phyloP scores from a whole-genome alignment of 2,888 invertebrate genomes.

The Frankliniella fusca region DNA sequence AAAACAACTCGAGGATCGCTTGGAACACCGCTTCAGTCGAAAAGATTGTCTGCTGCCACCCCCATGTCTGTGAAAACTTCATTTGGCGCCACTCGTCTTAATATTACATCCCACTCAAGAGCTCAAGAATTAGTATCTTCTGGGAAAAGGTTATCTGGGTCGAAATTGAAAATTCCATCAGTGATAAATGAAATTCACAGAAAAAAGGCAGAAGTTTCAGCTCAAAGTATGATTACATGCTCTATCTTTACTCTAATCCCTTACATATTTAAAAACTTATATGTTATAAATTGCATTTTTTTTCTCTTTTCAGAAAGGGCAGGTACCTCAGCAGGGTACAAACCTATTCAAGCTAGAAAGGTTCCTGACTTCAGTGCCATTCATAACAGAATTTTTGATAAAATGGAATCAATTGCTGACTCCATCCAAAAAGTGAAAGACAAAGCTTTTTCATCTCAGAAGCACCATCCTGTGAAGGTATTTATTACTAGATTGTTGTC shows the following conservation, averaged over 20 bases:
- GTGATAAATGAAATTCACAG: not conserved
- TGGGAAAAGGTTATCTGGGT: not conserved
- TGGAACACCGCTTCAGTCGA: not conserved
- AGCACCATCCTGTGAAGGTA: not conserved
- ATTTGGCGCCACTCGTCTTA: not conserved
- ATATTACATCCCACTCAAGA: not conserved
- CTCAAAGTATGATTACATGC: not conserved
- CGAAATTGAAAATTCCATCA: not conserved
- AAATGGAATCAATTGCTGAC: not conserved
- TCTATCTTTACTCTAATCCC: not conserved
- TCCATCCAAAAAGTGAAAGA: not conserved
- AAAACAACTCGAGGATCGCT: not conserved
- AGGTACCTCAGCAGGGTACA: not conserved
- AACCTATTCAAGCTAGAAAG: not conserved
- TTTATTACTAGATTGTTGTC: not conserved
- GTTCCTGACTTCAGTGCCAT: slow-evolving; percentile 7
- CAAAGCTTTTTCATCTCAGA: not conserved
- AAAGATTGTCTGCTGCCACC: not conserved
- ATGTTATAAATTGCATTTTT: not conserved
- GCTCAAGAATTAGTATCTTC: not conserved
- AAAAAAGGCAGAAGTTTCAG: not conserved
- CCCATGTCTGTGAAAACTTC: not conserved
- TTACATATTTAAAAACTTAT: not conserved
- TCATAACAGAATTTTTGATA: not conserved
- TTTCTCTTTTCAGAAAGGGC: not conserved